Evolutionary conservation across 2,888 invertebrate species (phyloP), one percentile per base, ranked within the genome.

Genomic region (Anarsia innoxiella): DNA sequence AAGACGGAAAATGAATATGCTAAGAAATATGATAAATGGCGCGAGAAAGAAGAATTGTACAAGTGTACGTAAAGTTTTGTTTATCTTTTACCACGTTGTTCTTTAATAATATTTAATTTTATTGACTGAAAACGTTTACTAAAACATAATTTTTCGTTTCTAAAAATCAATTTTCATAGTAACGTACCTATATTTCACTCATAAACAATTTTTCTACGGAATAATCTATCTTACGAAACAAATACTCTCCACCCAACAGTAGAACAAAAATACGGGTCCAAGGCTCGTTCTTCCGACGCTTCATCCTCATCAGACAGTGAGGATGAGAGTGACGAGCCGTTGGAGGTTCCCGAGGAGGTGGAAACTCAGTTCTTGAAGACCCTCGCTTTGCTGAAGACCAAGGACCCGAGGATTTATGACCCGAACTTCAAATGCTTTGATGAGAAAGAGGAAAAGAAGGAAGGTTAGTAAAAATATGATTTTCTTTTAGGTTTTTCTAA

Each of bases 331-430:
- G 89, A 88, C 48, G 87, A 82, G 34, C 88, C 71, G 50, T 91
- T 67, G 72, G 84, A 83, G 44, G 64, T 78, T 0, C 63, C 90
- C 0, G 87, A 90, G 53, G 87, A 90, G 47, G 79, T 91, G 31
- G 97, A 98, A 60, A 90, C 92, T 49, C 91, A 93, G 47, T 99
- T 99, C 72, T 90, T 95, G 28, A 93, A 93, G 73, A 93, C 97
- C 0, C 78, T 97, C 1, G 88, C 96, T 0, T 90, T 90, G 34
- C 72, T 99, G 30, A 97, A 97, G 67, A 93, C 89, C 30, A 94
- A 93, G 62, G 94, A 97, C 79, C 95, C 97, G 0, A 87, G 88
- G 50, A 96, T 97, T 45, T 98, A 98, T 71, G 90, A 97, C 60
- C 87, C 91, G 26, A 86, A 88, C 36, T 87, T 88, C 16, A 87